Conservation (phyloP, 2,113 vertebrate species). For the Psittacula cyanocephala region DNA sequence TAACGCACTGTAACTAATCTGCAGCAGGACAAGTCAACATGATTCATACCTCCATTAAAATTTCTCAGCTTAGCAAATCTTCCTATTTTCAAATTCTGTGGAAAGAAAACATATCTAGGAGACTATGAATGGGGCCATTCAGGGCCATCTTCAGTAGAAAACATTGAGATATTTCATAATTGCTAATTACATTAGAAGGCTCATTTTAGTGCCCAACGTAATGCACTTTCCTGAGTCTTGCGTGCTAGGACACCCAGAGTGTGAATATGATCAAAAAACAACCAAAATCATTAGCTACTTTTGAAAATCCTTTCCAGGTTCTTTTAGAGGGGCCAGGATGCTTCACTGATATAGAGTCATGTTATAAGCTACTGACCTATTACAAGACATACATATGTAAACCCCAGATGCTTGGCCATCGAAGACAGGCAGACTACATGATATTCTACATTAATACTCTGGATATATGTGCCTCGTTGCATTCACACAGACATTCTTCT, state of each 20-base stretch:
- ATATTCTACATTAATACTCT: background rate
- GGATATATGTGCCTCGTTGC: rapidly evolving
- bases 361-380: background rate
- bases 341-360: rapidly evolving
- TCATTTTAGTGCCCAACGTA: background rate
- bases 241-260: background rate
- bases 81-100: background rate
- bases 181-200: background rate
- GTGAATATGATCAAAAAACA: background rate
- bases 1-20: background rate
- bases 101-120: background rate
- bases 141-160: background rate
- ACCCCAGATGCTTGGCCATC: background rate
- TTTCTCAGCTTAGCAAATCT: background rate
- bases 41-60: slow-evolving; percentile 23
- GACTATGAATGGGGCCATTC: background rate
- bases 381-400: background rate
- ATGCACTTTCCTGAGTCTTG: background rate
- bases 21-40: background rate
- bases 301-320: background rate
- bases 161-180: background rate
- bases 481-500: background rate
- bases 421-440: background rate
- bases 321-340: background rate
- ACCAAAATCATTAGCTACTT: background rate